These are phyloP conservation scores for Zingel zingel DNA, from an alignment of 2,113 vertebrate species.

Conservation along the genomic window DNA sequence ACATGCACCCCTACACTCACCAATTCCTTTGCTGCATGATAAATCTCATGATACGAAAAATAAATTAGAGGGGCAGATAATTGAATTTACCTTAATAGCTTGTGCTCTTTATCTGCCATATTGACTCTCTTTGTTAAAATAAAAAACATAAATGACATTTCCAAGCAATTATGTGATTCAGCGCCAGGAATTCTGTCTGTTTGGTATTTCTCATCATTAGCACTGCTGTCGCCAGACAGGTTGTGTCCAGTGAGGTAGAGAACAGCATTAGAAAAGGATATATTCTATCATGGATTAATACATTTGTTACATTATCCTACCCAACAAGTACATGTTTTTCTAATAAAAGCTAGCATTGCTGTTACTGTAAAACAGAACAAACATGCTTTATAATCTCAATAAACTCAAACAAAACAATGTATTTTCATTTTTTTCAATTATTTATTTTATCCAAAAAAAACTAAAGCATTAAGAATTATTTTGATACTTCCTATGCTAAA, in stretches of 20 bases:
- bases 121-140: conserved; percentile 61
- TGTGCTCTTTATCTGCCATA: conserved; percentile 58
- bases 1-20: neutral
- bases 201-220: conserved; percentile 19
- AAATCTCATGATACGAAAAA: conserved; percentile 59
- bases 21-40: conserved; percentile 62
- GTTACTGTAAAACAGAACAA: neutral
- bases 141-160: conserved; percentile 59
- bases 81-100: conserved; percentile 69
- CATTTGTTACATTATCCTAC: neutral
- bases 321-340: neutral
- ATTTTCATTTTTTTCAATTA: neutral
- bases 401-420: neutral
- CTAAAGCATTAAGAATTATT: neutral
- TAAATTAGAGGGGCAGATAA: conserved; percentile 64
- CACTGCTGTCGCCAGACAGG: neutral
- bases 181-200: conserved; percentile 20
- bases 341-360: neutral
- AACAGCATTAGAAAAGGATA: neutral
- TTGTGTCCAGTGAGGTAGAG: neutral
- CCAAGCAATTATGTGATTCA: conserved; percentile 49
- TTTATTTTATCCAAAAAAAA: neutral
- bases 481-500: neutral
- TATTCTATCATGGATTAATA: neutral
- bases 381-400: neutral